Base-by-base conservation (phyloP, 2,888 invertebrate genomes). In the Chrysotoxum bicinctum region DNA sequence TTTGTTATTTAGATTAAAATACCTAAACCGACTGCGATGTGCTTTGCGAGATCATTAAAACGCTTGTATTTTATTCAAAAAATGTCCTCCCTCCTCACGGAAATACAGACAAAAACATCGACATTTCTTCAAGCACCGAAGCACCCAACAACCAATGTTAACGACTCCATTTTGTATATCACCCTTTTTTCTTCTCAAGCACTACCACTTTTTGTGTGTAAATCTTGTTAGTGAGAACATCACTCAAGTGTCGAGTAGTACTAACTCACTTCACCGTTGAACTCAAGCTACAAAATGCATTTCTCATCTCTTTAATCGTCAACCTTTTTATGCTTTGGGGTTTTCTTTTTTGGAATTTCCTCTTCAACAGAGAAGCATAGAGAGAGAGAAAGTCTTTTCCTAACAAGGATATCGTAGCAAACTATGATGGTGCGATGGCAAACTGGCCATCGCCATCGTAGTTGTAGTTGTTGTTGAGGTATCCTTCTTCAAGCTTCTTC, bases 301-400 rank as follows among this genome's bases (percentile, higher is more conserved):
- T 85, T 85, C 69, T 85, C 81, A 85, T 85, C 76, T 76, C 85
- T 72, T 81, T 85, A 81, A 85, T 85, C 76, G 85, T 77, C 85
- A 76, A 77, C 77, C 81, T 77, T 81, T 85, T 81, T 62, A 66
- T 66, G 72, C 40, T 72, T 58, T 62, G 60, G 72, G 32, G 26
- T 16, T 10, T 37, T 35, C 5, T 58, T 58, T 35, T 58, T 37
- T 37, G 2, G 21, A 37, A 58, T 58, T 48, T 80, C 80, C 68
- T 72, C 84, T 85, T 85, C 62, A 77, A 77, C 68, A 54, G 30
- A 72, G 48, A n/a, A 43, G 19, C 0, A 12, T 2, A 3, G 19
- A 12, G 2, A 26, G 10, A 54, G 48, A 21, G 14, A 48, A 12
- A 50, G n/a, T 50, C 50, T 32, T 16, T 54, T n/a, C n/a, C 30